Evolutionary conservation across 2,113 vertebrate species (phyloP).

Genomic region (Muntiacus muntjak): DNA sequence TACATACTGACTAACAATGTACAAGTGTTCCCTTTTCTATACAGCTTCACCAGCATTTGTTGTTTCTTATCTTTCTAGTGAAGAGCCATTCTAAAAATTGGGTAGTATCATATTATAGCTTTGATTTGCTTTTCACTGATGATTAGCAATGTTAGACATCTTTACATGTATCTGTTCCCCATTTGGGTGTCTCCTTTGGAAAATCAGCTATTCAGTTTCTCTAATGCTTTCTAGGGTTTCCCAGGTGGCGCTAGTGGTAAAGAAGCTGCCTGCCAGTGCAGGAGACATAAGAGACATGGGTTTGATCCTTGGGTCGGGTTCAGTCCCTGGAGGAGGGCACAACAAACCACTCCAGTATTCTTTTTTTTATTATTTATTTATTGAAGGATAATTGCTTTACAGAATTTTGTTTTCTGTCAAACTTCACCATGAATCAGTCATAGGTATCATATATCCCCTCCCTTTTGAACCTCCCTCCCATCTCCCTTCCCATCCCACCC

Average conservation of each 20-base stretch:
- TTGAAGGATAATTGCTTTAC: background rate
- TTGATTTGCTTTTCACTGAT: background rate
- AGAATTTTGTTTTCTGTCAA: background rate
- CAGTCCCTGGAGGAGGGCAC: background rate
- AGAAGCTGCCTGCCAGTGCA: background rate
- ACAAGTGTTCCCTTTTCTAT: background rate
- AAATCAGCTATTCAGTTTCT: background rate
- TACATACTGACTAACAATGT: background rate
- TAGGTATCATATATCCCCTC: background rate
- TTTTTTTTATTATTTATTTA: background rate
- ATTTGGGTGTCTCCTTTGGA: background rate
- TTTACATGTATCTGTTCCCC: background rate
- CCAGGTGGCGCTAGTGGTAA: background rate
- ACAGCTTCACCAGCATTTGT: background rate
- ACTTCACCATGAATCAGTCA: background rate
- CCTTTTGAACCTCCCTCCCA: background rate
- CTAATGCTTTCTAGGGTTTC: background rate
- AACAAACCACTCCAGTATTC: background rate
- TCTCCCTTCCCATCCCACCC: background rate
- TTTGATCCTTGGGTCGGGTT: background rate
- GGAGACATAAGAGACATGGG: background rate
- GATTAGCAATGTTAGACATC: background rate
- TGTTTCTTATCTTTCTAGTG: background rate
- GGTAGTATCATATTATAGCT: background rate
- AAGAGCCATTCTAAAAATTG: background rate